Base-by-base conservation (phyloP, 2,113 vertebrate species). In the Malurus melanocephalus region DNA sequence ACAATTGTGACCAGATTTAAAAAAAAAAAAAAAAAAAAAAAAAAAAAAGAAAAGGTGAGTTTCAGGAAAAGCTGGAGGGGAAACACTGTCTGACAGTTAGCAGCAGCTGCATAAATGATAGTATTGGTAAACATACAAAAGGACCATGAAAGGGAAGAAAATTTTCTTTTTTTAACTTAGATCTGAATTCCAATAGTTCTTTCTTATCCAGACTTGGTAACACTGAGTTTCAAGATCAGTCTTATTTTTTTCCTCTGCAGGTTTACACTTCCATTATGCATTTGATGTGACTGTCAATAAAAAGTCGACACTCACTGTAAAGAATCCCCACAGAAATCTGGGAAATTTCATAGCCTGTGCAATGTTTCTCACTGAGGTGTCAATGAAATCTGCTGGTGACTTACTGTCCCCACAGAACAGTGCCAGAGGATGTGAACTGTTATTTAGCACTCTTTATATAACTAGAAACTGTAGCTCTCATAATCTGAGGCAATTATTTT, bases 221-320 rank as follows among this genome's bases (percentile, higher is more conserved):
- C 13, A 42, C 2, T 10, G n/a, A 87, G 8, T 45, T 75, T 88
- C 38, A 76, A 72, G 30, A 60, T 35, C 13, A 67, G n/a, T 35
- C 13, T 78, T 8, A 16, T 46, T 80, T 88, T 61, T 86, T 89
- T 10, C 11, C 49, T 81, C 59, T 73, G 38, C 76, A 73, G 33
- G 32, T 83, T 93, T 92, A 92, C 16, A 49, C 32, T 92, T 87
- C 62, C 30, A 69, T 82, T 90, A 80, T n/a, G 48, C 13, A 27
- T 90, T 76, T 94, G 91, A 89, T 86, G 30, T 12, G 28, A 74
- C 45, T 85, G 61, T 89, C 93, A 91, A 91, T 77, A 92, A 88
- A 87, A 91, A 67, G 52, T 46, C 5, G 0, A 49, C 61, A 64
- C 19, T 80, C 49, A 74, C 28, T 78, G 40, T 53, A 85, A 95